A percentile compares a stretch with the other conserved stretches of the same genome.
These are phyloP conservation scores for Eulemur rufifrons DNA, from an alignment of 2,113 vertebrate genomes.

Conservation along the genomic window DNA sequence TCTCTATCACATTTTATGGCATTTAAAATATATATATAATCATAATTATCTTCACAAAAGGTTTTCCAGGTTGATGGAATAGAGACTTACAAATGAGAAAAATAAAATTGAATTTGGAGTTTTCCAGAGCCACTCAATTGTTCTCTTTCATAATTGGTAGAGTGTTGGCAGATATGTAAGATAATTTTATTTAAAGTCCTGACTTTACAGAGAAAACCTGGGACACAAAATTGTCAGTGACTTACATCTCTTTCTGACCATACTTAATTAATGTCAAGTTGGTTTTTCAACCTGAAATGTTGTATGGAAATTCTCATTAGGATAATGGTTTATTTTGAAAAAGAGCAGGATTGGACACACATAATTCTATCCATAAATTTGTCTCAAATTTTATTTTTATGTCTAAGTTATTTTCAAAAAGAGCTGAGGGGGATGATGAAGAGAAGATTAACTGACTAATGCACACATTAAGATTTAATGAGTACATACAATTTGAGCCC, in stretches of 20 bases:
- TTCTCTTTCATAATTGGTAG: neutral
- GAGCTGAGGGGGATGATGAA: neutral
- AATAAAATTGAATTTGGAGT: neutral
- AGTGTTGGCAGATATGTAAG: neutral
- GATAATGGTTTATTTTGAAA: neutral
- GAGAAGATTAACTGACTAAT: neutral
- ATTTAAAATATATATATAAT: neutral
- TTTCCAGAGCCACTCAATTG: accelerated
- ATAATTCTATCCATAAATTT: neutral
- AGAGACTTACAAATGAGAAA: neutral
- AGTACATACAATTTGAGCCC: neutral
- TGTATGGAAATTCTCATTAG: neutral
- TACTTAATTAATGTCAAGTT: neutral
- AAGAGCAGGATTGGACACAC: neutral
- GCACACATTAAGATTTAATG: neutral
- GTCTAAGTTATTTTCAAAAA: neutral
- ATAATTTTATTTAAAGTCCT: neutral
- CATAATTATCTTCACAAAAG: neutral
- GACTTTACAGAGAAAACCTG: neutral
- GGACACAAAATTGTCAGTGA: neutral
- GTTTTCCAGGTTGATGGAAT: neutral
- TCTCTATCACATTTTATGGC: neutral
- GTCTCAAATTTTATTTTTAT: neutral
- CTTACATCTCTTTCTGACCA: neutral
- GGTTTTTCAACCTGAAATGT: neutral